Percentiles rank a stretch among this genome's conserved stretches.
These are phyloP conservation scores for Platyrinchus mystaceus DNA, from an alignment of 2,797 vertebrate genomes.

Conservation along the genomic window DNA sequence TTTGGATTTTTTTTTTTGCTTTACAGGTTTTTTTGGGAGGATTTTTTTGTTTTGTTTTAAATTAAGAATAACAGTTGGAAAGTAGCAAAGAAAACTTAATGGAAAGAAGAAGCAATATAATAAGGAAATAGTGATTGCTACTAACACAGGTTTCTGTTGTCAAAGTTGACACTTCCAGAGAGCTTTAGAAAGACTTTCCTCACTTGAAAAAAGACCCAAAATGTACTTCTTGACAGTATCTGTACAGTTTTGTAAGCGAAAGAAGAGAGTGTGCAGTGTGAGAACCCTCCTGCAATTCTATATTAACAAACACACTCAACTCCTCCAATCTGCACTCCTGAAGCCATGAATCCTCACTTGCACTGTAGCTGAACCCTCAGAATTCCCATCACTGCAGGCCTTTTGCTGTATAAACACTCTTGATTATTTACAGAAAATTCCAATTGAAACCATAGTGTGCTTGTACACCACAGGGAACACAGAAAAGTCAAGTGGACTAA, in stretches of 20 bases:
- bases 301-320: background rate
- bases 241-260: background rate
- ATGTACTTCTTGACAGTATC: background rate
- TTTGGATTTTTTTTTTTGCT: background rate
- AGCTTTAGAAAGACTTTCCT: background rate
- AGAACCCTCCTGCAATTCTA: background rate
- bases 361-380: background rate
- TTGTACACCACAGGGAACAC: background rate
- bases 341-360: background rate
- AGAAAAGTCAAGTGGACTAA: background rate
- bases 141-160: rapidly evolving
- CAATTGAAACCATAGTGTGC: background rate
- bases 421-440: background rate
- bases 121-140: background rate
- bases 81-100: background rate
- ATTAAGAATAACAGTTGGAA: background rate
- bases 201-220: background rate
- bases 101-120: background rate
- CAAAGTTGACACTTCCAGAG: background rate
- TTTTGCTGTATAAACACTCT: background rate
- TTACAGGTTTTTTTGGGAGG: background rate
- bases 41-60: background rate
- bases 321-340: background rate
- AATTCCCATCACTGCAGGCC: background rate
- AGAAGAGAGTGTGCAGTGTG: background rate